Evolutionary conservation across 2,888 invertebrate species (phyloP).

Genomic region (Pammene fasciana): DNA sequence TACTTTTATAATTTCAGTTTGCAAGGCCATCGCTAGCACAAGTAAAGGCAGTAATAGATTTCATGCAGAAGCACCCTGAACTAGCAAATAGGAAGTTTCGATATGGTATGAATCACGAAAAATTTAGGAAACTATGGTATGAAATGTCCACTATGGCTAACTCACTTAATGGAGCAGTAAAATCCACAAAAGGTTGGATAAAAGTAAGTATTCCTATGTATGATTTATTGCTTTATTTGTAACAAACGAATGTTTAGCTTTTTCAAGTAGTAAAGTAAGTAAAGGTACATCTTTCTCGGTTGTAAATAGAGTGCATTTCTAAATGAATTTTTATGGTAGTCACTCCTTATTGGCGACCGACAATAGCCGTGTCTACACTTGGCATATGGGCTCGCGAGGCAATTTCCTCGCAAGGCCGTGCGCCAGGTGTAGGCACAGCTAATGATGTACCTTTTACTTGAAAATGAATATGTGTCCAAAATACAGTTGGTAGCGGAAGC

Average conservation of each 20-base stretch:
- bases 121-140: constrained; percentile 66
- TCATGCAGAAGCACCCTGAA: constrained; percentile 70
- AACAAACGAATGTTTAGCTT: neutral
- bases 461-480: too few relatives aligned
- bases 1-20: constrained; percentile 50
- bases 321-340: too few relatives aligned
- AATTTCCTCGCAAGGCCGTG: too few relatives aligned
- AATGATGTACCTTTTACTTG: too few relatives aligned
- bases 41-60: constrained; percentile 64
- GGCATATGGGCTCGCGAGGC: too few relatives aligned
- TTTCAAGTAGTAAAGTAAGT: too few relatives aligned
- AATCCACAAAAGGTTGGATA: constrained; percentile 71
- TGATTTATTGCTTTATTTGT: constrained; percentile 20
- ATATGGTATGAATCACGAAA: constrained; percentile 59
- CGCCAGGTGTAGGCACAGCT: too few relatives aligned
- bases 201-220: constrained; percentile 55
- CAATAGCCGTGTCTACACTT: too few relatives aligned
- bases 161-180: constrained; percentile 63
- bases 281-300: too few relatives aligned
- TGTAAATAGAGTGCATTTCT: too few relatives aligned
- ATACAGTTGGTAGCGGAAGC: too few relatives aligned
- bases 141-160: constrained; percentile 64
- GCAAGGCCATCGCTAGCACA: constrained; percentile 67
- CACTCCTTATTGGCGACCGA: too few relatives aligned
- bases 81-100: constrained; percentile 62